A percentile compares a stretch with the other conserved stretches of the same genome.
Evolutionary conservation across 2,113 vertebrate genomes (phyloP).

Genomic region (Pholis gunnellus): DNA sequence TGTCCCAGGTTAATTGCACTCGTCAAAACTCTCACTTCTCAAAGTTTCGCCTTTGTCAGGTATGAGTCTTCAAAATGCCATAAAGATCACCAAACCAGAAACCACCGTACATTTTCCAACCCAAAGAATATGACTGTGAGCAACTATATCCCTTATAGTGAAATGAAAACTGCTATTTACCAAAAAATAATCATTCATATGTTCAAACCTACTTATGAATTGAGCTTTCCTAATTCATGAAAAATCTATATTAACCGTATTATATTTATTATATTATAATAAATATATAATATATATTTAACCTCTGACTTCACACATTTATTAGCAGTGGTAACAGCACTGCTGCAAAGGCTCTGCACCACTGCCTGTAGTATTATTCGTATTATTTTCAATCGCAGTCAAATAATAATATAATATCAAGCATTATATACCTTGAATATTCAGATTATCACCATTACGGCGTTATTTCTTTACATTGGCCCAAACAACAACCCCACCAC

Average conservation of each 20-base stretch:
- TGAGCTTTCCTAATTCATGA: not conserved
- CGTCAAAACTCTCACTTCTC: not conserved
- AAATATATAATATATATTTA: not conserved
- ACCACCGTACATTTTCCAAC: not conserved
- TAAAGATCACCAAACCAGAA: not conserved
- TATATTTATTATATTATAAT: no score
- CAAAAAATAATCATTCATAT: not conserved
- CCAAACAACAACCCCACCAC: not conserved
- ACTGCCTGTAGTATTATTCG: not conserved
- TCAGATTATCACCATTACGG: not conserved
- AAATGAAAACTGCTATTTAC: not conserved
- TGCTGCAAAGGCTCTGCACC: not conserved
- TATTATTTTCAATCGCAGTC: no score
- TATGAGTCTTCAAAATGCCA: not conserved
- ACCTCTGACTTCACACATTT: conserved; percentile 9
- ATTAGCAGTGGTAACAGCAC: not conserved
- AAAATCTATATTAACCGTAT: not conserved
- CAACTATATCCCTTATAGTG: not conserved
- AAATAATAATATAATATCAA: no score
- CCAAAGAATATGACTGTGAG: not conserved
- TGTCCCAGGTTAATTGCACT: not conserved
- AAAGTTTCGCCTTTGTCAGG: not conserved
- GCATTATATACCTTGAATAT: not conserved
- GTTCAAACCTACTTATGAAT: not conserved
- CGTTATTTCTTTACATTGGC: not conserved